Evolutionary conservation across 2,888 invertebrate species (phyloP), one percentile per base, ranked within the genome.

Genomic region (Lithophane leautieri): DNA sequence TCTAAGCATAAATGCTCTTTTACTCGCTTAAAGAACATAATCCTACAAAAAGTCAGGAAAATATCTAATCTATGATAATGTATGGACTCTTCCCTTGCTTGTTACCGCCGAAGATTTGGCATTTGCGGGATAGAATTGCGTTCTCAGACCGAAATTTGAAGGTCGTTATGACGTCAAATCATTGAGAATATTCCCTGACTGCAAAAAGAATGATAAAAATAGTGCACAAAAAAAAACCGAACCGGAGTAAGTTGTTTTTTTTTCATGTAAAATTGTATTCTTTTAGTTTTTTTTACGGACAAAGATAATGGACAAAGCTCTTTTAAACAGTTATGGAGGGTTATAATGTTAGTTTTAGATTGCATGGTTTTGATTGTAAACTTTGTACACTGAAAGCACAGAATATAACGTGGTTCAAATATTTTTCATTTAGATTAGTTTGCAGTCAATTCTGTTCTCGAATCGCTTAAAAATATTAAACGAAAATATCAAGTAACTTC

Each of bases 51-150:
- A 56, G 42, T 34, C 2, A 12, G 1, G 12, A 62, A 72, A 62
- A 42, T 69, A 50, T 79, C 44, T 19, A 54, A 79, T 62, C 73
- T 62, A 72, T 54, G 73, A 72, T 79, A 73, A 79, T 72, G 19
- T 77, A 80, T 62, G 73, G 28, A 72, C 62, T 62, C 47, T 61
- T 42, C 52, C 25, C 4, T 56, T 42, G 7, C 40, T 54, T 12
- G 34, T 54, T 19, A 28, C 44, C 44, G 14, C 22, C 44, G 40
- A 28, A 70, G 19, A 28, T 19, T 42, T 19, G 47, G 22, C n/a
- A 56, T 62, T 77, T 72, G 61, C 22, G 28, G 40, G 6, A 72
- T 56, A 47, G 50, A 42, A 72, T 62, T 56, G 14, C n/a, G 28
- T 40, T 42, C 28, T 71, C 61, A 16, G 40, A 22, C 47, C 28